Evolutionary conservation across 2,797 vertebrate genomes (phyloP), one percentile per base, ranked within the genome.

Genomic region (Mionectes olivaceus): DNA sequence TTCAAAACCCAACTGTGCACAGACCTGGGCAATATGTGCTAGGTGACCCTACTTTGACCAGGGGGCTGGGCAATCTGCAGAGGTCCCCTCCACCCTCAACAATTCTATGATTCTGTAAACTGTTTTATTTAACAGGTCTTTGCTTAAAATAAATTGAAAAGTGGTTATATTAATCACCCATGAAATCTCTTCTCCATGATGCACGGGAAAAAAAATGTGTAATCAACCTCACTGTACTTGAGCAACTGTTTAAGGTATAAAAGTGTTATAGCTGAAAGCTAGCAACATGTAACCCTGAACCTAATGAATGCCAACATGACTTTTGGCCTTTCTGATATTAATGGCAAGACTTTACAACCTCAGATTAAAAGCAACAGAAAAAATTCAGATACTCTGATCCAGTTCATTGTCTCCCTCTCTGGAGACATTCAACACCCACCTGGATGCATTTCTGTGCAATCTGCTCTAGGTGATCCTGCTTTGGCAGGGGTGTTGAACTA

Each of bases 101-200:
- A 61, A 32, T 11, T 37, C 10, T 35, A 13, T 33, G 14, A 63
- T 19, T 76, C 50, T 79, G 14, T 25, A 19, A 82, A 67, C 13
- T 47, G 4, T 46, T 87, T 71, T 44, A 85, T 73, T 88, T 77
- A 91, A 88, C 39, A 59, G 5, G 5, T 39, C 4, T 33, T 33
- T 53, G 16, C 35, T 86, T 74, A 92, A 91, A 91, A 89, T 49
- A 86, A 70, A 89, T 65, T 78, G 55, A 57, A 77, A 57, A 64
- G n/a, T 52, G 15, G 17, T 85, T 80, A 87, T 70, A 68, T 80
- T 93, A 81, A 83, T 85, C 71, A 87, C 4, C 32, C 28, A 41
- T 44, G 9, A 68, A 91, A 83, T 64, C 25, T 65, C 55, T 73
- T 80, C 35, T 53, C 32, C 61, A 35, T 1, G 4, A 60, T 24